phyloP scores from a whole-genome alignment of 2,888 invertebrate species.

The Salticus scenicus region DNA sequence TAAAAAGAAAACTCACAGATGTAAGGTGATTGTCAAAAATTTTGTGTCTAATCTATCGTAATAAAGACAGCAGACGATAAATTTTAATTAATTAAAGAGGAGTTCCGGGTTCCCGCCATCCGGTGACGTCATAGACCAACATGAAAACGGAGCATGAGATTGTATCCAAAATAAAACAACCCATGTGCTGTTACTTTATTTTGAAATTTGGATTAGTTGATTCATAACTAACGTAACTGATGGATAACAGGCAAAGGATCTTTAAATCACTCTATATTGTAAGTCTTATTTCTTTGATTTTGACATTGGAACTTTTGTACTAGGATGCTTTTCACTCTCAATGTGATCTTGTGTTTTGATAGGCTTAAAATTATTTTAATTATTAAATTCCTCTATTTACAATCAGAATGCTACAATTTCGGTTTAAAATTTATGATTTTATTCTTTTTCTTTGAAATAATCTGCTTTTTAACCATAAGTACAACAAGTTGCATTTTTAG shows the following conservation, averaged over 20 bases:
- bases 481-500: no score
- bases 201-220: conserved; percentile 35
- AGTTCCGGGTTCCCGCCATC: conserved; percentile 70
- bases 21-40: neutral
- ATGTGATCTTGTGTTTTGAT: conserved; percentile 21
- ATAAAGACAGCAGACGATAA: conserved; percentile 15
- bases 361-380: conserved; percentile 36
- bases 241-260: conserved; percentile 13
- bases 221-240: conserved; percentile 19
- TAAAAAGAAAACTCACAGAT: neutral
- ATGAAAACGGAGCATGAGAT: conserved; percentile 66
- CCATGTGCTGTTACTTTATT: conserved; percentile 53
- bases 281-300: conserved; percentile 24
- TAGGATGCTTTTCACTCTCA: conserved; percentile 33
- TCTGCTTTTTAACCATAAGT: no score
- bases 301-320: conserved; percentile 5
- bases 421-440: no score
- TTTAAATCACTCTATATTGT: conserved; percentile 32
- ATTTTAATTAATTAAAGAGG: conserved; percentile 47
- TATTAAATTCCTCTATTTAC: no score
- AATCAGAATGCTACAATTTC: no score
- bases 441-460: no score
- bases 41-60: neutral
- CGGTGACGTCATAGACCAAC: conserved; percentile 66
- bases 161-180: conserved; percentile 63